Percentiles rank a stretch among this genome's conserved stretches.
Conservation (phyloP, 2,888 invertebrate species). For the Orchestes rusci region DNA sequence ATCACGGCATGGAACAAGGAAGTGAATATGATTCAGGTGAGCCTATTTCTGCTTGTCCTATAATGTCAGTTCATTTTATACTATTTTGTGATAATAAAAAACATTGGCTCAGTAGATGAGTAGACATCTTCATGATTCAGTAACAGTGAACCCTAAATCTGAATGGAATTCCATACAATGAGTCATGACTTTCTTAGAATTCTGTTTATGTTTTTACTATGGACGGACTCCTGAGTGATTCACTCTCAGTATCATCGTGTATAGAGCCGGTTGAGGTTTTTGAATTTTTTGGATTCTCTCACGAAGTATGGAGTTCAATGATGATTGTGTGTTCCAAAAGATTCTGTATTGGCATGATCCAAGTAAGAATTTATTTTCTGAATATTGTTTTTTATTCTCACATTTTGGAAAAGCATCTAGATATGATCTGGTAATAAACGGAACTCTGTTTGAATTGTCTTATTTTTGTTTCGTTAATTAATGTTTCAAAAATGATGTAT, state of each 20-base stretch:
- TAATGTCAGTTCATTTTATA: background rate
- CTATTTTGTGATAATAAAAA: too few relatives aligned
- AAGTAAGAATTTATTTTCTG: too few relatives aligned
- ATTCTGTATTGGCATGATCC: slow-evolving; percentile 43
- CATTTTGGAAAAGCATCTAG: too few relatives aligned
- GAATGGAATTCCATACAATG: slow-evolving; percentile 35
- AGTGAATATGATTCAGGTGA: slow-evolving; percentile 77
- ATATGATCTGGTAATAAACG: too few relatives aligned
- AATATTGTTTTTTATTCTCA: too few relatives aligned
- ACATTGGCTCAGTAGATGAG: too few relatives aligned
- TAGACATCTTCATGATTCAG: too few relatives aligned
- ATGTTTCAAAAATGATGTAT: too few relatives aligned
- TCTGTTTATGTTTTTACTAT: slow-evolving; percentile 35
- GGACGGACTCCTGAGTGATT: slow-evolving; percentile 33
- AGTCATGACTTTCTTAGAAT: slow-evolving; percentile 36
- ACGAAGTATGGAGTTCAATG: too few relatives aligned
- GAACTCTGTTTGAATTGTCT: too few relatives aligned
- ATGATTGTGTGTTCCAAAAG: slow-evolving; percentile 37
- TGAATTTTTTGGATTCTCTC: slow-evolving; percentile 13
- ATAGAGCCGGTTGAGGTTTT: slow-evolving; percentile 28
- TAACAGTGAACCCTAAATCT: too few relatives aligned
- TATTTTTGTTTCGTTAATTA: too few relatives aligned
- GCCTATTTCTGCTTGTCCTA: slow-evolving; percentile 26
- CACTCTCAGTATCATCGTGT: slow-evolving; percentile 32
- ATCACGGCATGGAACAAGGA: slow-evolving; percentile 75